A percentile compares a stretch with the other conserved stretches of the same genome.
phyloP scores from a whole-genome alignment of 2,113 vertebrate genomes.

The Albula glossodonta region DNA sequence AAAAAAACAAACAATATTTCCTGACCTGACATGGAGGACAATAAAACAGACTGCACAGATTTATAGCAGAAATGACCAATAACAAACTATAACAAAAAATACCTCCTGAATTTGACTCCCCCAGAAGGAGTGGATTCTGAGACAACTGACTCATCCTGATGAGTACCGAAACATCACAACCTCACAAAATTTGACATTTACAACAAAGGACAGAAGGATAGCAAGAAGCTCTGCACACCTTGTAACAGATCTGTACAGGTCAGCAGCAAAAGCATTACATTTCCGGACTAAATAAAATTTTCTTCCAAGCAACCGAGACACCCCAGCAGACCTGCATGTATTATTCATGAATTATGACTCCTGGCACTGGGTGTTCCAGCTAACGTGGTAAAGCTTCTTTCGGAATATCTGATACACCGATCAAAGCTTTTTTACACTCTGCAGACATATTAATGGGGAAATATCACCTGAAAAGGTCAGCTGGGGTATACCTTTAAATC shows the following conservation, averaged over 20 bases:
- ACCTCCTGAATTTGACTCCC: neutral
- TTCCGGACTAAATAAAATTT: neutral
- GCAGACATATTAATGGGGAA: neutral
- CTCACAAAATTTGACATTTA: constrained; percentile 15
- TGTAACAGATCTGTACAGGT: neutral
- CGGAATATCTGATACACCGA: constrained; percentile 26
- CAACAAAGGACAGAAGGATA: constrained; percentile 10
- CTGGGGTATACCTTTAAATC: neutral
- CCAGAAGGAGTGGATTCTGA: neutral
- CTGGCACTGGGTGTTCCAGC: neutral
- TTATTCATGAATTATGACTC: constrained; percentile 19
- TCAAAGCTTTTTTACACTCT: constrained; percentile 13
- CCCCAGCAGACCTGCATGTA: constrained; percentile 1
- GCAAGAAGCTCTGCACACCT: constrained; percentile 24
- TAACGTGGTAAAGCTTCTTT: neutral
- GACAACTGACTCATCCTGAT: neutral
- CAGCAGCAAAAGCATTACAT: constrained; percentile 2
- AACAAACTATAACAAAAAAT: neutral
- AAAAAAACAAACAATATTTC: neutral
- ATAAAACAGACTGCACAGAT: neutral
- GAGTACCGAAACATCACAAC: neutral
- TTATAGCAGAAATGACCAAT: neutral
- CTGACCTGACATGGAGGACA: neutral
- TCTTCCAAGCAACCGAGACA: neutral
- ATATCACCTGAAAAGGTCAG: neutral